Evolutionary conservation across 1,140 invertebrate species (phyloP), one percentile per base, ranked within the genome.

Genomic region (Neodiprion fabricii): DNA sequence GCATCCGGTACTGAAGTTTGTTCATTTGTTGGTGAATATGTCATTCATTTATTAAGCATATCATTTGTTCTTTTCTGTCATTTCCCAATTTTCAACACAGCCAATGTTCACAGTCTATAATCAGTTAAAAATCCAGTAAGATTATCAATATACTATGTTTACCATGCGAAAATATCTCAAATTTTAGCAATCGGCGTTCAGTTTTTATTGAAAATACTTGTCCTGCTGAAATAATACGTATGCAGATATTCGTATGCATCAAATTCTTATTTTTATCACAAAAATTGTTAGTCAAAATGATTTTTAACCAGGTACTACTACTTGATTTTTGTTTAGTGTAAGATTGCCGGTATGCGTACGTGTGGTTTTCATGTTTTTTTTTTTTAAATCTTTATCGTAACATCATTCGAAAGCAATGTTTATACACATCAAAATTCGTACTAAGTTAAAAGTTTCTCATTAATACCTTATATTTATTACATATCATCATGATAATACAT

Each of bases 51-150:
- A 40, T 40, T 40, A 40, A 40, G 28, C 28, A 5, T 61, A 14
- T 17, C 4, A 17, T 61, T 61, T 17, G 5, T 17, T 61, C n/a
- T 61, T 14, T 61, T 61, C 11, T 61, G 11, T 61, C 4, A 61
- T 12, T 61, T 61, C 5, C 53, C 9, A 61, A 61, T 61, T 61
- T 61, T 61, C 53, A 61, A 61, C 53, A 61, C 5, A 61, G 53
- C 53, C 53, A 61, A 61, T 61, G 53, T 61, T 61, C 53, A 61
- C 53, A 61, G 53, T 61, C 9, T 61, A 61, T 61, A 61, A 14
- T 14, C 53, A 5, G 53, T 61, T 61, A 61, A 14, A 17, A 61
- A 61, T 61, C 3, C 53, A 61, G 7, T 61, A 12, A 61, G 53
- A 61, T 61, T 12, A 61, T 61, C 53, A 14, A 61, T 61, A 12